Conservation (phyloP, 2,888 invertebrate species). For the Spilarctia lutea region DNA sequence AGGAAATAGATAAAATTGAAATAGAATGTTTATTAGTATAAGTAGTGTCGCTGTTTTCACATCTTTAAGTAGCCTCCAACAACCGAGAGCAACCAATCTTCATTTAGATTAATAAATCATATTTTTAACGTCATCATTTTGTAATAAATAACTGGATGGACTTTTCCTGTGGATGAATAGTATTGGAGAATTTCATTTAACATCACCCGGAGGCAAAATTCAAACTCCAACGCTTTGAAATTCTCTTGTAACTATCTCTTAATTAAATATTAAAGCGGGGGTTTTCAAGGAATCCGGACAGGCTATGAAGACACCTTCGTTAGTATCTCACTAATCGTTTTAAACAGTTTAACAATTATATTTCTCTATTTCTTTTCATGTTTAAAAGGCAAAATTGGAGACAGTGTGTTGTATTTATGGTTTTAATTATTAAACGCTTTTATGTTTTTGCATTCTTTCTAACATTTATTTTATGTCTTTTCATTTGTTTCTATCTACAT, state of each 20-base stretch:
- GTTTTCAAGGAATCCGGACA: slow-evolving; percentile 9
- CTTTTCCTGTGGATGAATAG: neutral
- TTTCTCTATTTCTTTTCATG: slow-evolving; percentile 9
- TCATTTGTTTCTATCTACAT: neutral
- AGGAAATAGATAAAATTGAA: neutral
- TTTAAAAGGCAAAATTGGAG: neutral
- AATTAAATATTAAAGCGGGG: slow-evolving; percentile 24
- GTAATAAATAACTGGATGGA: neutral
- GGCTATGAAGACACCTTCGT: slow-evolving; percentile 28
- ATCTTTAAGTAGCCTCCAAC: neutral
- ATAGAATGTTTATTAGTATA: neutral
- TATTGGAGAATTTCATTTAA: neutral
- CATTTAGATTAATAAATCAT: neutral
- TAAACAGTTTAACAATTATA: slow-evolving; percentile 30
- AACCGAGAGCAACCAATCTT: neutral
- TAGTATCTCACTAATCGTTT: slow-evolving; percentile 31
- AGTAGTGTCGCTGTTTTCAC: neutral
- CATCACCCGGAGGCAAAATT: slow-evolving; percentile 1
- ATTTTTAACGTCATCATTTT: neutral
- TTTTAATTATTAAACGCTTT: neutral
- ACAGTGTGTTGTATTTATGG: neutral
- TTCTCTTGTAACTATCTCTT: slow-evolving; percentile 21
- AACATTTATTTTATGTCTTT: neutral
- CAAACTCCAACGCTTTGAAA: slow-evolving; percentile 10
- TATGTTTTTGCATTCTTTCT: neutral